Conservation (phyloP, 2,113 vertebrate genomes). For the Psilopsiagon aurifrons region DNA sequence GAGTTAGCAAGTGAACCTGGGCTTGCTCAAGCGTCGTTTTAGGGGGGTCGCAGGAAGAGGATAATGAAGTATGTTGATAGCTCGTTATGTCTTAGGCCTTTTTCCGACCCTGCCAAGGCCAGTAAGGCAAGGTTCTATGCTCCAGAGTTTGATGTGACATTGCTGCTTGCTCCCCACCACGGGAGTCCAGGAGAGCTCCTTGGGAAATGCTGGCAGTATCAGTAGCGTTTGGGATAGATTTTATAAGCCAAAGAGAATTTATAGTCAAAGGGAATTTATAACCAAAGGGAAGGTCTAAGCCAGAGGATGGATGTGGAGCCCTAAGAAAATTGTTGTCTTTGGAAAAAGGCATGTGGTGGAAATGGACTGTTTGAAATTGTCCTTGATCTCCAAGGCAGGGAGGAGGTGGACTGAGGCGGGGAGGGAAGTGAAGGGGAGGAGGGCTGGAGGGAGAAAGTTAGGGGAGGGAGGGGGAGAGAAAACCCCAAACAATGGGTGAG, state of each 20-base stretch:
- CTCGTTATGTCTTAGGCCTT: background rate
- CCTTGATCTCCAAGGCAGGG: constrained; percentile 38
- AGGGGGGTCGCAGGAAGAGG: background rate
- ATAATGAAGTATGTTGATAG: background rate
- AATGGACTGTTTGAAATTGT: constrained; percentile 20
- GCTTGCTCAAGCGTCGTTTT: background rate
- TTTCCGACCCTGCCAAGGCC: background rate
- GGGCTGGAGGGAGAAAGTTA: background rate
- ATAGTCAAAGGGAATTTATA: background rate
- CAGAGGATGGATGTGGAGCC: background rate
- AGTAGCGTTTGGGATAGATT: background rate
- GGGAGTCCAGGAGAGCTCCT: background rate
- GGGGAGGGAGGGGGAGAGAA: background rate
- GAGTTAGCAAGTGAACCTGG: background rate
- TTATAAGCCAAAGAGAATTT: background rate
- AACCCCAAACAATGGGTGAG: constrained; percentile 10
- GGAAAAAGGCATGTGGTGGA: background rate
- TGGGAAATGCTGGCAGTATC: background rate
- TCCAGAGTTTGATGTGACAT: background rate
- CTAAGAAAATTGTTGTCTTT: background rate
- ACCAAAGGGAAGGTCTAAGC: background rate
- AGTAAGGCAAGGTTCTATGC: background rate
- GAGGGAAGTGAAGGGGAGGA: accelerated
- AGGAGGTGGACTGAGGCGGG: background rate
- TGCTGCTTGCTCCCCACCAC: background rate